These are phyloP conservation scores for Lithophane leautieri DNA, from an alignment of 2,888 invertebrate species.

Conservation along the genomic window DNA sequence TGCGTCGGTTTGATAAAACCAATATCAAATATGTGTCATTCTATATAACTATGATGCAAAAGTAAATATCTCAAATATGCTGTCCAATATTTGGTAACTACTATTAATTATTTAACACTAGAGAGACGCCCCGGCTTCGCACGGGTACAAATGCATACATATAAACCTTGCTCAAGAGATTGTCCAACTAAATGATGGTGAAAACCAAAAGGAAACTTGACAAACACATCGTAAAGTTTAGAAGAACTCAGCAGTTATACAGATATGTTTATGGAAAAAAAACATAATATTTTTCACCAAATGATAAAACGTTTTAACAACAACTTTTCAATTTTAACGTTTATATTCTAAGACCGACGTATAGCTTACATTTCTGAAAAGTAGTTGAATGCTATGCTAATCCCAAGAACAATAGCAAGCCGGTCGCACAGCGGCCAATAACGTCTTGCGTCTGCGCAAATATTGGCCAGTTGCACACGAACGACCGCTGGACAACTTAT, in stretches of 20 bases:
- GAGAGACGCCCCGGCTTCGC: not conserved
- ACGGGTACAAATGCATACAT: not conserved
- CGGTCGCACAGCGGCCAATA: conserved; percentile 64
- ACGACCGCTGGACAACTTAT: conserved; percentile 32
- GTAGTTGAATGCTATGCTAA: conserved; percentile 43
- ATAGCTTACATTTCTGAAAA: conserved; percentile 24
- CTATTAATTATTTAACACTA: conserved; percentile 9
- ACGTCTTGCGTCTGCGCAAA: conserved; percentile 60
- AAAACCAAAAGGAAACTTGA: not conserved
- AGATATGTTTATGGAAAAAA: not conserved
- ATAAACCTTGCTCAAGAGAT: conserved; percentile 1
- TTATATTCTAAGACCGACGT: not conserved
- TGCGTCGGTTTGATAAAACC: conserved; percentile 43
- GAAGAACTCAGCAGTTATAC: not conserved
- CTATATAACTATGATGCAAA: conserved; percentile 31
- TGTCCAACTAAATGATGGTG: not conserved
- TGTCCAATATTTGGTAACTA: conserved; percentile 16
- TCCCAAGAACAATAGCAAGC: conserved; percentile 61
- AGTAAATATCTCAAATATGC: conserved; percentile 29
- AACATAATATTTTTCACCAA: not conserved
- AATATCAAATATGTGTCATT: conserved; percentile 39
- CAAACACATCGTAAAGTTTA: not conserved
- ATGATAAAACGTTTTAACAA: not conserved
- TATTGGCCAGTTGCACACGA: conserved; percentile 64
- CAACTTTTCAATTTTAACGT: not conserved